phyloP scores from a whole-genome alignment of 2,888 invertebrate genomes.

The Rhagonycha fulva region DNA sequence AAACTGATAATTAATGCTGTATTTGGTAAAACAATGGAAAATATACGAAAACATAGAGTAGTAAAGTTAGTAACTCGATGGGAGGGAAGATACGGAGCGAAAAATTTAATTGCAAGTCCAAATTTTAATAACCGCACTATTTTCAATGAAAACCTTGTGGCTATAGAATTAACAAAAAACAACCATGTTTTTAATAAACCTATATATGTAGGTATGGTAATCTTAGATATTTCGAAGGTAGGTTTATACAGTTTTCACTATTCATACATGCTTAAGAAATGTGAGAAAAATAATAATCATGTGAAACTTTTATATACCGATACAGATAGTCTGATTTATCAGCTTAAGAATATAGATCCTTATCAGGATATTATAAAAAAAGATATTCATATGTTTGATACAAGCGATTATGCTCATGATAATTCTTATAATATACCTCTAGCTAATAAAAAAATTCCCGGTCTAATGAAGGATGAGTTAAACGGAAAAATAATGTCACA shows the following conservation, averaged over 20 bases:
- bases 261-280: slow-evolving; percentile 22
- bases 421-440: slow-evolving; percentile 31
- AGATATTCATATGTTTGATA: slow-evolving; percentile 34
- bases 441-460: slow-evolving; percentile 41
- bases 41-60: slow-evolving; percentile 47
- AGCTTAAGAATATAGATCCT: slow-evolving; percentile 12
- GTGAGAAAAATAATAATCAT: slow-evolving; percentile 15
- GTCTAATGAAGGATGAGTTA: slow-evolving; percentile 46
- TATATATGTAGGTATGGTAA: slow-evolving; percentile 33
- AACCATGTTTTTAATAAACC: slow-evolving; percentile 33
- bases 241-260: slow-evolving; percentile 38
- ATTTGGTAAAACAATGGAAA: slow-evolving; percentile 50
- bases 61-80: slow-evolving; percentile 42
- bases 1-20: slow-evolving; percentile 31
- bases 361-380: slow-evolving; percentile 23
- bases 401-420: slow-evolving; percentile 29
- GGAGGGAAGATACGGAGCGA: slow-evolving; percentile 33
- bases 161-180: slow-evolving; percentile 22
- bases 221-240: slow-evolving; percentile 35
- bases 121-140: slow-evolving; percentile 20
- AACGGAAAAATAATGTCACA: slow-evolving; percentile 41
- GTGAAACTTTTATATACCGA: slow-evolving; percentile 35
- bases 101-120: slow-evolving; percentile 20
- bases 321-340: slow-evolving; percentile 26
- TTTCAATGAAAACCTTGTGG: slow-evolving; percentile 17